phyloP scores from a whole-genome alignment of 1,140 invertebrate genomes.

The Dendroctonus ponderosae region DNA sequence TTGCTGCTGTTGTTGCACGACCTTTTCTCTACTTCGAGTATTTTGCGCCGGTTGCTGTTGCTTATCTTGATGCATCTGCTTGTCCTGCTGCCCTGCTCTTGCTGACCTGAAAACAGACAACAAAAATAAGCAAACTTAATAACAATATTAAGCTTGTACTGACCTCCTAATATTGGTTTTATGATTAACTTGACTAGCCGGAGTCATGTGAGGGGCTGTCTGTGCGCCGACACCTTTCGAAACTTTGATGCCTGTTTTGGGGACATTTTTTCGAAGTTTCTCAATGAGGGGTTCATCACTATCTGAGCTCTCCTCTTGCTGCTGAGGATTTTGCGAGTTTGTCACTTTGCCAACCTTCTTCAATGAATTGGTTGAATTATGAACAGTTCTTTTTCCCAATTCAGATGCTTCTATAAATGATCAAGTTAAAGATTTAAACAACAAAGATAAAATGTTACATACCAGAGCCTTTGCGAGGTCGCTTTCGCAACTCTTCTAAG shows the following conservation, averaged over 20 bases:
- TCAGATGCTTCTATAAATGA: constrained; percentile 27
- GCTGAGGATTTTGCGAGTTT: constrained; percentile 15
- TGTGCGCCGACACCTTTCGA: constrained; percentile 2
- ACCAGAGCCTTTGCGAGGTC: constrained; percentile 57
- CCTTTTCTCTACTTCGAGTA: constrained; percentile 45
- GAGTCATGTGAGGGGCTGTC: constrained; percentile 11
- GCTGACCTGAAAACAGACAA: constrained; percentile 11
- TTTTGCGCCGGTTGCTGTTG: constrained; percentile 46
- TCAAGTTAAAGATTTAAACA: no score
- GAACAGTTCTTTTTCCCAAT: constrained; percentile 6
- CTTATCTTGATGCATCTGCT: background rate
- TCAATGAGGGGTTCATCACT: constrained; percentile 78
- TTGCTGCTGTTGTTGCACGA: constrained; percentile 11
- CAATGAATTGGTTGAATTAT: constrained; percentile 5
- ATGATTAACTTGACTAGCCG: constrained; percentile 37
- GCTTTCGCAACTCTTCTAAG: constrained; percentile 54
- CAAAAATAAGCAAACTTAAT: constrained; percentile 4
- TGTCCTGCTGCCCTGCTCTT: constrained; percentile 24
- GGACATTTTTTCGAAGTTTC: constrained; percentile 59
- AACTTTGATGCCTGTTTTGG: constrained; percentile 24
- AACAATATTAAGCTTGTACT: background rate
- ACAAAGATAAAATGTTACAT: background rate
- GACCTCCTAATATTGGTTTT: constrained; percentile 31
- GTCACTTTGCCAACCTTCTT: constrained; percentile 27
- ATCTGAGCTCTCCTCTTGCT: constrained; percentile 64